Percentiles rank a stretch among this genome's conserved stretches.
These are phyloP conservation scores for Prochilodus magdalenae DNA, from an alignment of 2,113 vertebrate genomes.

Conservation along the genomic window DNA sequence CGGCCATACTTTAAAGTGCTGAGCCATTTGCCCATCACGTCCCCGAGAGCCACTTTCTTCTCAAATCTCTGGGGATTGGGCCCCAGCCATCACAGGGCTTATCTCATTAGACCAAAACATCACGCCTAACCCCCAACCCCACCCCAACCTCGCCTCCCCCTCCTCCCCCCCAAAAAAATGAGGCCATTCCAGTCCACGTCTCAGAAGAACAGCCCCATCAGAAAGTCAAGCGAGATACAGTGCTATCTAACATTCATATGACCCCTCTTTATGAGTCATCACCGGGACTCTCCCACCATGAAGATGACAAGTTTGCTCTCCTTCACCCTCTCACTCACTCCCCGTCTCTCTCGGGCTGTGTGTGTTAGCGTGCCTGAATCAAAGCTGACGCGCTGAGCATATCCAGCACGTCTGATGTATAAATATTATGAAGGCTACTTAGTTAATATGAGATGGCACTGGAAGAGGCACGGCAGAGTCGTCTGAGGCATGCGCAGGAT, in stretches of 20 bases:
- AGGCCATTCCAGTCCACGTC: neutral
- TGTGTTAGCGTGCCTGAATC: neutral
- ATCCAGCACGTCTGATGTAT: neutral
- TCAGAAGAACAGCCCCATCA: neutral
- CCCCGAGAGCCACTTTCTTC: neutral
- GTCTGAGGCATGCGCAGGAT: neutral
- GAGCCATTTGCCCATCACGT: neutral
- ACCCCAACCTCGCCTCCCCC: too few relatives aligned
- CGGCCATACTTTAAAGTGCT: neutral
- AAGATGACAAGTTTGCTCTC: neutral
- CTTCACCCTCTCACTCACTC: neutral
- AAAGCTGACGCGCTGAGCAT: neutral
- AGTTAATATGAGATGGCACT: neutral
- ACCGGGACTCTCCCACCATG: neutral
- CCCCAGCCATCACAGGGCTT: neutral
- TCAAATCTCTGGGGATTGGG: neutral
- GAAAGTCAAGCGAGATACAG: conserved; percentile 9
- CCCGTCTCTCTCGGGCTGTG: neutral
- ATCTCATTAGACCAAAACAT: neutral
- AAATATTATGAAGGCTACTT: neutral
- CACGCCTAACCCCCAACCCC: neutral
- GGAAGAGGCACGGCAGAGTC: neutral
- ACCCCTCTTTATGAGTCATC: neutral
- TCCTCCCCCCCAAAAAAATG: neutral
- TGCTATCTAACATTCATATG: conserved; percentile 3